Evolutionary conservation across 2,888 invertebrate genomes (phyloP).

Genomic region (Agrypnus murinus): DNA sequence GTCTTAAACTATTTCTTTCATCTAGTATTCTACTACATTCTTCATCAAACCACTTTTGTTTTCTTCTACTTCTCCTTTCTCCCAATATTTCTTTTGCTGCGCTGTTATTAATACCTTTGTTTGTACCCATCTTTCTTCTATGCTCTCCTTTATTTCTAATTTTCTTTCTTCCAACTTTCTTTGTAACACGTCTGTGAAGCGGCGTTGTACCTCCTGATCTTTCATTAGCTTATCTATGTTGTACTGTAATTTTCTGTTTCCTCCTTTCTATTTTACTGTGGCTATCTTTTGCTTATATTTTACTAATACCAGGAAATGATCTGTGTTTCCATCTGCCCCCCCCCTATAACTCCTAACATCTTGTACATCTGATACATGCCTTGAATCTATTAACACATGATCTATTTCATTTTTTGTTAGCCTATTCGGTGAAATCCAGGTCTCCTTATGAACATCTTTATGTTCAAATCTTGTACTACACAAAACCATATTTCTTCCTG

Average conservation of each 20-base stretch:
- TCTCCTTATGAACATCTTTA: constrained; percentile 8
- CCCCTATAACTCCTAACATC: constrained; percentile 9
- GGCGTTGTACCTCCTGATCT: constrained; percentile 5
- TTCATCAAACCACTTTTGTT: constrained; percentile 21
- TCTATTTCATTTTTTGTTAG: constrained; percentile 5
- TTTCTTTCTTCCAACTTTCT: constrained; percentile 12
- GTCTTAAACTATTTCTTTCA: constrained; percentile 10
- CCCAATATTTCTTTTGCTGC: constrained; percentile 12
- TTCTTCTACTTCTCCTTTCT: background rate
- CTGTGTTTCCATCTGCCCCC: constrained; percentile 14
- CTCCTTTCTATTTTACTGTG: constrained; percentile 7
- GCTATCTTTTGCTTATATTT: constrained; percentile 14
- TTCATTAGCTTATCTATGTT: background rate
- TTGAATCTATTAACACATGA: constrained; percentile 10
- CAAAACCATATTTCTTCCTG: constrained; percentile 12
- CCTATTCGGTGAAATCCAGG: constrained; percentile 11
- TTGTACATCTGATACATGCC: constrained; percentile 1
- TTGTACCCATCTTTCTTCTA: constrained; percentile 1
- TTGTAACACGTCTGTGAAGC: background rate
- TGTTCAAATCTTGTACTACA: constrained; percentile 6
- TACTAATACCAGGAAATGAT: constrained; percentile 1
- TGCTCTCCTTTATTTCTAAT: constrained; percentile 1
- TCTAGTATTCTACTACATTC: constrained; percentile 5
- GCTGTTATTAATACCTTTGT: background rate
- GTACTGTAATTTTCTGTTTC: background rate